A percentile compares a stretch with the other conserved stretches of the same genome.
Conservation (phyloP, 2,797 vertebrate genomes). For the Phylloscopus collybita region DNA sequence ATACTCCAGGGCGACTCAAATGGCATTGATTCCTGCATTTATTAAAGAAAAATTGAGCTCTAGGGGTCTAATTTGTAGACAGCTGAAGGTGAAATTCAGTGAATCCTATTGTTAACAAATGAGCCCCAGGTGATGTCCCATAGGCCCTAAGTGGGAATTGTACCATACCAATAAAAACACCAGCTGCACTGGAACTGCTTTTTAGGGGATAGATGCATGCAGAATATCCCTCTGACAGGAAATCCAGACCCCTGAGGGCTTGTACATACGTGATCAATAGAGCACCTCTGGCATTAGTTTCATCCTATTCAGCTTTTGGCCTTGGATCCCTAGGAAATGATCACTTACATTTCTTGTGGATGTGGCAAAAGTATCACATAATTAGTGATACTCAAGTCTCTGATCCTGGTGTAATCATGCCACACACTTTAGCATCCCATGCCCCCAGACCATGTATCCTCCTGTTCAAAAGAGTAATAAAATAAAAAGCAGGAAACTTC, state of each 20-base stretch:
- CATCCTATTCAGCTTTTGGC: neutral
- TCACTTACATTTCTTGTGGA: neutral
- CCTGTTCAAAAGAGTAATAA: neutral
- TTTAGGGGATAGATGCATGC: neutral
- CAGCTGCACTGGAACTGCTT: neutral
- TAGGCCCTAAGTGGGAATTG: neutral
- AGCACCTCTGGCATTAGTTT: neutral
- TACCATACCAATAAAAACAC: neutral
- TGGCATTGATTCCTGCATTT: neutral
- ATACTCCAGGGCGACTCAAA: neutral
- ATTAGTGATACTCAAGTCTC: neutral
- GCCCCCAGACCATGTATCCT: neutral
- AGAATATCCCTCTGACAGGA: neutral
- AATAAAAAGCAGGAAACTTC: neutral
- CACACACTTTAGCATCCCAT: neutral
- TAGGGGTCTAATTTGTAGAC: constrained; percentile 25
- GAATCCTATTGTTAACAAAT: constrained; percentile 34
- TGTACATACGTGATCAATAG: neutral
- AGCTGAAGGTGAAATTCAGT: constrained; percentile 10
- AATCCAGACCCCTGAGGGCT: neutral
- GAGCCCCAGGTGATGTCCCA: neutral
- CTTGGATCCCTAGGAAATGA: neutral
- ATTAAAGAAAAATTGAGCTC: neutral
- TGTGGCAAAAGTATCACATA: neutral
- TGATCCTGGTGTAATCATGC: neutral